Percentiles rank a stretch among this genome's conserved stretches.
These are phyloP conservation scores for Aphaenogaster rudis DNA, from an alignment of 1,140 invertebrate genomes.

Conservation along the genomic window DNA sequence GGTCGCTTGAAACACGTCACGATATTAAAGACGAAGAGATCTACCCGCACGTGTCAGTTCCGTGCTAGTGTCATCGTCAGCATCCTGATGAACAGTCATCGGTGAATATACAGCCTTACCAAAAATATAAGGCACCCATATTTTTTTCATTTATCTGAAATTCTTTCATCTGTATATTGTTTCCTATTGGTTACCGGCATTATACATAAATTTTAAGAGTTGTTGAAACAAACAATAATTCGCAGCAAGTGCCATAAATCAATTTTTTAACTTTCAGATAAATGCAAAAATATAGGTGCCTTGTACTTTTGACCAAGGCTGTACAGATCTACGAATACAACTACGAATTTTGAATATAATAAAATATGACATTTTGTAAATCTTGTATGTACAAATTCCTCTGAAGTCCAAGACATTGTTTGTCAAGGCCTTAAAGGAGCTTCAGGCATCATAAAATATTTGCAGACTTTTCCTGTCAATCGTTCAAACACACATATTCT, in stretches of 20 bases:
- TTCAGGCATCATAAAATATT: neutral
- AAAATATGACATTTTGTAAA: neutral
- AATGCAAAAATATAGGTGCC: too few relatives aligned
- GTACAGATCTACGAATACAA: neutral
- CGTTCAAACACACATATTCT: neutral
- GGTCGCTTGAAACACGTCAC: constrained; percentile 81
- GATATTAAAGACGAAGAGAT: constrained; percentile 79
- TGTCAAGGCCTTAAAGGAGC: neutral
- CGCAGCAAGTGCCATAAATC: too few relatives aligned
- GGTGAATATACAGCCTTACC: neutral
- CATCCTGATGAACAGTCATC: neutral
- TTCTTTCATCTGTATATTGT: too few relatives aligned
- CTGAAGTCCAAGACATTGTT: neutral
- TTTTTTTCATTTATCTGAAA: neutral
- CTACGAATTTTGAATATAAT: neutral
- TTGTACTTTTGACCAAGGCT: too few relatives aligned
- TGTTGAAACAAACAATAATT: too few relatives aligned
- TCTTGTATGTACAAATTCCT: neutral
- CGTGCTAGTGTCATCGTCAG: constrained; percentile 1
- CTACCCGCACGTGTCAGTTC: neutral
- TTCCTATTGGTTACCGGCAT: too few relatives aligned
- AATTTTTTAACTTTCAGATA: too few relatives aligned
- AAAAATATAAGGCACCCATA: neutral
- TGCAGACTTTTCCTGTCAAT: neutral
- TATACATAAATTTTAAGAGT: too few relatives aligned